Evolutionary conservation across 2,113 vertebrate species (phyloP).

Genomic region (Daphoenositta chrysoptera): DNA sequence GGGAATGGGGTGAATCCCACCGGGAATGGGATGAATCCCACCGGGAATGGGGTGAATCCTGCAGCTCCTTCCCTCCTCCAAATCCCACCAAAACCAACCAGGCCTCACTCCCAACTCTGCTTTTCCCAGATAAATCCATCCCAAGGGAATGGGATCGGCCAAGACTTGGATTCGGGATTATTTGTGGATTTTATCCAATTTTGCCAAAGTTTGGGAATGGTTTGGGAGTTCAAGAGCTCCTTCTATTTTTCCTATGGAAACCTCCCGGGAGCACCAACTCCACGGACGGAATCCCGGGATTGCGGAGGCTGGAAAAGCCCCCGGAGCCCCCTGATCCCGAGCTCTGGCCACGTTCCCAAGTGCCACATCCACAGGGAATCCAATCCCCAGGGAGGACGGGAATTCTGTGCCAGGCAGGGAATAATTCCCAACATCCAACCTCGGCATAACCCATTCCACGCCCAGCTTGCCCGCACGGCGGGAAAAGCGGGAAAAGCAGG

Average conservation of each 20-base stretch:
- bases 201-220: rapidly evolving
- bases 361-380: background rate
- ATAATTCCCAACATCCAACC: background rate
- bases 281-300: background rate
- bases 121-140: background rate
- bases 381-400: too few relatives aligned
- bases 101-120: background rate
- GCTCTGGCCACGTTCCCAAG: background rate
- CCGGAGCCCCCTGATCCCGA: background rate
- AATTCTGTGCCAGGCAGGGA: too few relatives aligned
- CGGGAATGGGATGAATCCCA: background rate
- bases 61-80: background rate
- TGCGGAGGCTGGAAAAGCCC: background rate
- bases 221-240: background rate
- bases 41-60: too few relatives aligned
- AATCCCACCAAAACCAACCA: background rate
- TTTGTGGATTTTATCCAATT: background rate
- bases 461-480: too few relatives aligned
- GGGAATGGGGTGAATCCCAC: background rate
- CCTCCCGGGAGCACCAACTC: background rate
- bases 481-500: too few relatives aligned
- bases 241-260: rapidly evolving
- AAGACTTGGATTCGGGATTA: background rate
- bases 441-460: background rate
- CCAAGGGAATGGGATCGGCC: background rate